These are phyloP conservation scores for Okapia johnstoni DNA, from an alignment of 2,113 vertebrate species.

Conservation along the genomic window DNA sequence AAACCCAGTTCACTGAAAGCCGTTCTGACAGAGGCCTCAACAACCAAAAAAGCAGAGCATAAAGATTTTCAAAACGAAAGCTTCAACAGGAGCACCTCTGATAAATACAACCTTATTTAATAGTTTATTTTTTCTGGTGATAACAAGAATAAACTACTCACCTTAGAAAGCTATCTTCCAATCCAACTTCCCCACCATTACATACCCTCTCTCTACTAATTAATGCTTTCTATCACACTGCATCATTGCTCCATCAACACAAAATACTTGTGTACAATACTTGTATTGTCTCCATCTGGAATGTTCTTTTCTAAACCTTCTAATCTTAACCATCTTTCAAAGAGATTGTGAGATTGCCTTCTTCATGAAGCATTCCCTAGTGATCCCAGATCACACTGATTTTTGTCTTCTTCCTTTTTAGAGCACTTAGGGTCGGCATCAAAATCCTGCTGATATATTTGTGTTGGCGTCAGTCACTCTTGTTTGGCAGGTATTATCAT, in stretches of 20 bases:
- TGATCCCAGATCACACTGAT: not conserved
- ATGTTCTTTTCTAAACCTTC: not conserved
- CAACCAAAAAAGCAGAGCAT: not conserved
- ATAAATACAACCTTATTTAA: not conserved
- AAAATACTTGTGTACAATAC: not conserved
- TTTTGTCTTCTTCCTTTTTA: not conserved
- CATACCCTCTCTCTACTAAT: not conserved
- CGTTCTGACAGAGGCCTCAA: not conserved
- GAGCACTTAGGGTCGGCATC: not conserved
- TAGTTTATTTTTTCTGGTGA: not conserved
- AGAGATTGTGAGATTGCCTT: not conserved
- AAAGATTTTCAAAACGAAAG: not conserved
- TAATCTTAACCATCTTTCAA: not conserved
- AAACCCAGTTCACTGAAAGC: not conserved
- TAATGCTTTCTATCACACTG: not conserved
- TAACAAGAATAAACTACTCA: not conserved
- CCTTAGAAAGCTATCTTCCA: not conserved
- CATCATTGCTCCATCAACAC: not conserved
- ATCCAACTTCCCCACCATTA: not conserved
- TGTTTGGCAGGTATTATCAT: not conserved
- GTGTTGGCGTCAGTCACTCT: not conserved
- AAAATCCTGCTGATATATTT: not conserved
- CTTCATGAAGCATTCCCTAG: not conserved
- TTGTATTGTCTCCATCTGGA: not conserved
- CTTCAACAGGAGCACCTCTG: not conserved